Percentiles rank a stretch among this genome's conserved stretches.
These are phyloP conservation scores for Trematomus bernacchii DNA, from an alignment of 2,797 vertebrate species.

Conservation along the genomic window DNA sequence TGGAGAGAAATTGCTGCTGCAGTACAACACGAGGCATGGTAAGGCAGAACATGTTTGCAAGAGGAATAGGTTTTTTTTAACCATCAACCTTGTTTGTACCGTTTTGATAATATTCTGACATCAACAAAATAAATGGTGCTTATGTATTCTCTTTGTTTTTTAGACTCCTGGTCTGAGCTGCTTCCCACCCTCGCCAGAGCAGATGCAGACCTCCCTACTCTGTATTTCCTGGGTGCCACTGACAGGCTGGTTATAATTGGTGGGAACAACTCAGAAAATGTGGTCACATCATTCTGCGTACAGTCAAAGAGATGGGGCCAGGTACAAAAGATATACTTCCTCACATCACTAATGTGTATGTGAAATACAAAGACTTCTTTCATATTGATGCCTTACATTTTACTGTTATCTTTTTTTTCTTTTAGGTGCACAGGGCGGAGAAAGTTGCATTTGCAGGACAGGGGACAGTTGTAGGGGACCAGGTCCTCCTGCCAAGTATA, in stretches of 20 bases:
- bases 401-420: not conserved
- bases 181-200: slow-evolving; percentile 85
- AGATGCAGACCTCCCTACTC: slow-evolving; percentile 79
- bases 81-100: not conserved
- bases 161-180: slow-evolving; percentile 86
- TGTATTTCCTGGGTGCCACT: slow-evolving; percentile 85
- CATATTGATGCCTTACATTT: not conserved
- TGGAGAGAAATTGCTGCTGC: slow-evolving; percentile 86
- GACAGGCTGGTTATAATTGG: slow-evolving; percentile 85
- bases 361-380: not conserved
- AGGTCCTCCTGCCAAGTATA: slow-evolving; percentile 80
- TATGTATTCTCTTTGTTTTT: slow-evolving; percentile 28
- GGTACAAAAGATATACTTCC: slow-evolving; percentile 31
- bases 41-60: not conserved
- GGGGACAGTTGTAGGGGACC: slow-evolving; percentile 69
- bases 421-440: slow-evolving; percentile 63
- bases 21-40: slow-evolving; percentile 80
- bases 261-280: slow-evolving; percentile 81
- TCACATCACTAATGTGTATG: not conserved
- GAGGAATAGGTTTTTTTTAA: not conserved
- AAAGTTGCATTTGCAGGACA: slow-evolving; percentile 84
- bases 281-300: slow-evolving; percentile 82
- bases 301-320: slow-evolving; percentile 79
- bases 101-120: not conserved
- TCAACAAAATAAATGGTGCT: not conserved